Evolutionary conservation across 2,888 invertebrate species (phyloP).

Genomic region (Crematogaster levior): DNA sequence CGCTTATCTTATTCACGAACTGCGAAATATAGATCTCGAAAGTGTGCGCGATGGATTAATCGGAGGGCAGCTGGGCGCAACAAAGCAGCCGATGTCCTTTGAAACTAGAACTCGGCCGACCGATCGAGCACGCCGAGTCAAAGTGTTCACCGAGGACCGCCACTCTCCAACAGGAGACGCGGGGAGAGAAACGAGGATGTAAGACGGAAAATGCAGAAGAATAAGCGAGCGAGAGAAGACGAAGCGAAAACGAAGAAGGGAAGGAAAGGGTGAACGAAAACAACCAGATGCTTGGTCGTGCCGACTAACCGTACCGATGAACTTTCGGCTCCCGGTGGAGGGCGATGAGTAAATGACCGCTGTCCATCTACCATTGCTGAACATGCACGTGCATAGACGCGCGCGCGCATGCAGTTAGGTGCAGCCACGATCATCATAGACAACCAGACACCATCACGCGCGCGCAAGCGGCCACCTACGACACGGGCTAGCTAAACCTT

Average conservation of each 20-base stretch:
- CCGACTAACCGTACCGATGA: conserved; percentile 81
- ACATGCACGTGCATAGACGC: conserved; percentile 37
- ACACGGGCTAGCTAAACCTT: conserved; percentile 69
- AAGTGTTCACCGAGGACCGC: conserved; percentile 61
- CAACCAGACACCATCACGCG: conserved; percentile 37
- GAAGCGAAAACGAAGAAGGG: not conserved
- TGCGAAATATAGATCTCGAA: conserved; percentile 1
- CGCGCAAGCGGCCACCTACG: conserved; percentile 69
- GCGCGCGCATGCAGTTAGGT: conserved; percentile 22
- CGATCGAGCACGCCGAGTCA: conserved; percentile 69
- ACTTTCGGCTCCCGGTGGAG: conserved; percentile 79
- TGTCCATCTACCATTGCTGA: conserved; percentile 80
- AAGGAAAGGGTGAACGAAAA: conserved; percentile 35
- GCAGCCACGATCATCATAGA: conserved; percentile 38
- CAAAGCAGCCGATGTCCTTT: conserved; percentile 62
- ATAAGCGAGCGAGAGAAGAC: not conserved
- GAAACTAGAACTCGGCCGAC: conserved; percentile 74
- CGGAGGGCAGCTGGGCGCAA: conserved; percentile 39
- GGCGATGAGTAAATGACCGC: conserved; percentile 82
- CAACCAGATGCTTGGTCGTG: conserved; percentile 68
- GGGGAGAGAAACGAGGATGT: conserved; percentile 12
- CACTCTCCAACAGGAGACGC: conserved; percentile 39
- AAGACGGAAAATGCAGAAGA: not conserved
- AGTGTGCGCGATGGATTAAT: not conserved
- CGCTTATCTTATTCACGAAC: conserved; percentile 14